Evolutionary conservation across 2,113 vertebrate genomes (phyloP).

Genomic region (Microtus montanus): DNA sequence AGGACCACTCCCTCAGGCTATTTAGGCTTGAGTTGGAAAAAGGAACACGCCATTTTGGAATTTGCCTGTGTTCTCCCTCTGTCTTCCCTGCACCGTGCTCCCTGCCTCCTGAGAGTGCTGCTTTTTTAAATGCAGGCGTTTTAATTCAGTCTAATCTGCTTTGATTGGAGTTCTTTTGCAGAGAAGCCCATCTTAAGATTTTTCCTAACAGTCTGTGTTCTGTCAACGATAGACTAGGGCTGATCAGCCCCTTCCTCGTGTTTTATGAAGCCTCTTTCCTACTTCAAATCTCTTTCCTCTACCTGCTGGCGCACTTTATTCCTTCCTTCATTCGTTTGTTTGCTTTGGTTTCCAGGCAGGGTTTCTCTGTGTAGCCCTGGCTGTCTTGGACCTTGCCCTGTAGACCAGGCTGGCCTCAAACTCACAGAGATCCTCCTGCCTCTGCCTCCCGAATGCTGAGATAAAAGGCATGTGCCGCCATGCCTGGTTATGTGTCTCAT

Average conservation of each 20-base stretch:
- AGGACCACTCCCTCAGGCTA: no score
- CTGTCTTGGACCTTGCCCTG: not conserved
- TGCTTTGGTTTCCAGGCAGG: not conserved
- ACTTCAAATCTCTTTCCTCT: not conserved
- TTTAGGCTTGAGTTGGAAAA: no score
- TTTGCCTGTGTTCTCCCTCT: no score
- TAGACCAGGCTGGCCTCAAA: not conserved
- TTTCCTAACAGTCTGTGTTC: not conserved
- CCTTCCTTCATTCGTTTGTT: not conserved
- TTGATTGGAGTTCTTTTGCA: no score
- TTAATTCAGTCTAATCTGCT: no score
- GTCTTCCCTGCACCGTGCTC: no score
- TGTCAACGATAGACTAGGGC: not conserved
- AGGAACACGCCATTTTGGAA: no score
- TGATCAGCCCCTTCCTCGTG: not conserved
- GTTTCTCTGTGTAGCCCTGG: not conserved
- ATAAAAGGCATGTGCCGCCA: not conserved
- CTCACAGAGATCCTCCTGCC: not conserved
- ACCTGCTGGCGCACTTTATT: not conserved
- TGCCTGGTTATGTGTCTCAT: not conserved
- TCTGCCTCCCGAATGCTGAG: not conserved
- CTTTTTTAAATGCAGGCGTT: no score
- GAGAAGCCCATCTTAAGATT: no score
- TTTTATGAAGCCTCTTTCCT: not conserved
- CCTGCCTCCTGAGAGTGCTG: no score